phyloP scores from a whole-genome alignment of 2,113 vertebrate species.

The Nyctereutes procyonoides region DNA sequence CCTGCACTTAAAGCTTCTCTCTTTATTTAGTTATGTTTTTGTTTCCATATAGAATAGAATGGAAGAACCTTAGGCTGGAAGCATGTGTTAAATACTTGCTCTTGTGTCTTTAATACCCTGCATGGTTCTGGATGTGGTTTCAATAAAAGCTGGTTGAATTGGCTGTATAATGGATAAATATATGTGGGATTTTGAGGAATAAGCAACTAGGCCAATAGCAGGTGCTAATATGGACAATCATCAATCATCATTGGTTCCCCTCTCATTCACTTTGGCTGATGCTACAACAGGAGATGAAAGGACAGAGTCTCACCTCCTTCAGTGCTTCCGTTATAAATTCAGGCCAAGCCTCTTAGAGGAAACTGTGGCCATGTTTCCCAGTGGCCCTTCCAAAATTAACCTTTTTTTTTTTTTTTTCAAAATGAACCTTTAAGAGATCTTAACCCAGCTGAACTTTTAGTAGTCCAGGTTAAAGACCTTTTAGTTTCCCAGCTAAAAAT shows the following conservation, averaged over 20 bases:
- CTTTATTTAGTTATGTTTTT: not conserved
- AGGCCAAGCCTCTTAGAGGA: not conserved
- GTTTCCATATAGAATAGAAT: not conserved
- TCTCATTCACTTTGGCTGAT: not conserved
- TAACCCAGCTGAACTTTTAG: not conserved
- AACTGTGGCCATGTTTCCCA: not conserved
- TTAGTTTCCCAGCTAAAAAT: not conserved
- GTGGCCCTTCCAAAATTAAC: not conserved
- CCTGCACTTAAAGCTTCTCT: not conserved
- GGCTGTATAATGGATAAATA: not conserved
- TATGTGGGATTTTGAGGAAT: not conserved
- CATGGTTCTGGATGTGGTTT: not conserved
- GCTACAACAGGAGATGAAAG: not conserved
- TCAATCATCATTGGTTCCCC: not conserved
- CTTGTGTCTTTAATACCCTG: not conserved
- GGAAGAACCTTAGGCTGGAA: not conserved
- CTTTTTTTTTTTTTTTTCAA: too few species aligned
- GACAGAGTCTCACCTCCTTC: not conserved
- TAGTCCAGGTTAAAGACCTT: not conserved
- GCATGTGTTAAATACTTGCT: not conserved
- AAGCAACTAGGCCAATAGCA: not conserved
- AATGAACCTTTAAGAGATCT: not conserved
- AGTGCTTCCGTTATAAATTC: not conserved
- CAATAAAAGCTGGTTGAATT: not conserved
- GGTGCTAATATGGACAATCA: not conserved